Conservation (phyloP, 2,888 invertebrate species). For the Trissoscelio sp. region DNA sequence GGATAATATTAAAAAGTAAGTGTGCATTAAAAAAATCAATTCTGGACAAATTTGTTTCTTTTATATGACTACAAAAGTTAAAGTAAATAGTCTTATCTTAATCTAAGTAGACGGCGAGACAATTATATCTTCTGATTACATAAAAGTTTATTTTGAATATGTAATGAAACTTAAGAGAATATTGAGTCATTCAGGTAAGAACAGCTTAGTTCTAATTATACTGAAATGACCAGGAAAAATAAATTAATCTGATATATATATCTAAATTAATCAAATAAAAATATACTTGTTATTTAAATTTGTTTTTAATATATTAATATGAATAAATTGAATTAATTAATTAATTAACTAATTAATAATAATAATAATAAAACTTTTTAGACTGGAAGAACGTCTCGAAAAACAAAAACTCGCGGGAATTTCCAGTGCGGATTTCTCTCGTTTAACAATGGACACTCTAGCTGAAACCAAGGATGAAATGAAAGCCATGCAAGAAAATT, state of each 20-base stretch:
- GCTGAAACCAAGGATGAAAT: conserved; percentile 92
- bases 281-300: too few relatives aligned
- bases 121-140: neutral
- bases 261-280: too few relatives aligned
- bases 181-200: too few relatives aligned
- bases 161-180: conserved; percentile 2
- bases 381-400: conserved; percentile 75
- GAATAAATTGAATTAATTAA: too few relatives aligned
- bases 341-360: too few relatives aligned
- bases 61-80: neutral
- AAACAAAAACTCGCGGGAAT: conserved; percentile 75
- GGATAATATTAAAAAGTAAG: conserved; percentile 84
- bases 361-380: too few relatives aligned
- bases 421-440: conserved; percentile 77
- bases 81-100: neutral
- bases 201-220: too few relatives aligned
- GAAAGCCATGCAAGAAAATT: conserved; percentile 91
- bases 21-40: too few relatives aligned
- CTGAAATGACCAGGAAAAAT: too few relatives aligned
- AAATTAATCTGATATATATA: too few relatives aligned
- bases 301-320: too few relatives aligned
- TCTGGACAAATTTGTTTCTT: neutral
- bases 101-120: conserved; percentile 3
- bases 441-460: conserved; percentile 87
- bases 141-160: neutral